Evolutionary conservation across 92 coral and sea anemone genomes (phyloP).

Genomic region (Hydrozoanthus gracilis): DNA sequence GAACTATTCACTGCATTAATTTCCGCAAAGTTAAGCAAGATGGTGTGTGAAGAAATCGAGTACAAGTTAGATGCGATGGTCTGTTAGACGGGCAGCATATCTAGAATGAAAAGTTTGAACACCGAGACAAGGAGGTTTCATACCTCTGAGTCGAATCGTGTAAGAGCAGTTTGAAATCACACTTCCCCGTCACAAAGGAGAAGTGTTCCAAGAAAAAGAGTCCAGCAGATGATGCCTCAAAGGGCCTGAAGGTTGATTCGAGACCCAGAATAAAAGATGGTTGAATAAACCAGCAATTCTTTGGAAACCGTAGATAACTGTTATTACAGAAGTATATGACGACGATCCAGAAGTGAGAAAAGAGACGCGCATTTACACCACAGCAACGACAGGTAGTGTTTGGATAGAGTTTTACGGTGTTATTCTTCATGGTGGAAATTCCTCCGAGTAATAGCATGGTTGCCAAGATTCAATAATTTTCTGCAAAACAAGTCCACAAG

Average conservation of each 20-base stretch:
- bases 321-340: slow-evolving; percentile 11
- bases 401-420: not conserved
- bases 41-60: slow-evolving; percentile 47
- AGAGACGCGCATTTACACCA: slow-evolving; percentile 21
- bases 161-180: slow-evolving; percentile 31
- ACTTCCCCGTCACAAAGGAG: slow-evolving; percentile 48
- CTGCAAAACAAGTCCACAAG: slow-evolving; percentile 16
- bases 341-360: slow-evolving; percentile 45
- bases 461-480: slow-evolving; percentile 25
- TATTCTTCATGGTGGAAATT: slow-evolving; percentile 41
- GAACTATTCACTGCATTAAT: slow-evolving; percentile 54
- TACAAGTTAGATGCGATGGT: slow-evolving; percentile 1
- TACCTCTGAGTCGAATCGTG: slow-evolving; percentile 45
- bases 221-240: slow-evolving; percentile 66
- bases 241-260: slow-evolving; percentile 38
- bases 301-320: not conserved
- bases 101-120: slow-evolving; percentile 51
- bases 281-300: not conserved
- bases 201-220: slow-evolving; percentile 46
- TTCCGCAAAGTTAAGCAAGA: slow-evolving; percentile 25
- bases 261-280: slow-evolving; percentile 45
- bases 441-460: slow-evolving; percentile 33
- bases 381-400: not conserved
- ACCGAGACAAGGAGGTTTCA: slow-evolving; percentile 54
- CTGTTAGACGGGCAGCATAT: slow-evolving; percentile 57